phyloP scores from a whole-genome alignment of 2,113 vertebrate genomes.

The Misgurnus mizolepis region DNA sequence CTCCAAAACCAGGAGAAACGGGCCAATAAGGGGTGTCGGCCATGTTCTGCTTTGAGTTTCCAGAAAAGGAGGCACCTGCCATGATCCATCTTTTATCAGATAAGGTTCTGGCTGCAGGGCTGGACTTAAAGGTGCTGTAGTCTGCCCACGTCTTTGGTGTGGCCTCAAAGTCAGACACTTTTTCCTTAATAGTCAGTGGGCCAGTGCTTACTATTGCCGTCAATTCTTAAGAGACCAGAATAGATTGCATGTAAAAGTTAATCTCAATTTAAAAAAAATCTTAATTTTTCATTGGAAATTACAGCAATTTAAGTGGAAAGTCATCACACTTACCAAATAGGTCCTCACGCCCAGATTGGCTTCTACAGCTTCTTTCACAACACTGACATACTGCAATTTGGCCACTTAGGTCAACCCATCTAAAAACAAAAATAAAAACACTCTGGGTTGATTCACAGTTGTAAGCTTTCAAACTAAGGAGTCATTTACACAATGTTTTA shows the following conservation, averaged over 20 bases:
- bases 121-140: neutral
- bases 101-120: neutral
- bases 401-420: slow-evolving; percentile 67
- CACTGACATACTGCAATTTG: slow-evolving; percentile 60
- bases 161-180: neutral
- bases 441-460: too few species aligned
- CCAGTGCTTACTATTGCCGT: slow-evolving; percentile 56
- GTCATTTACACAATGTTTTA: too few species aligned
- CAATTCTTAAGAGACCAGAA: slow-evolving; percentile 47
- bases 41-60: neutral
- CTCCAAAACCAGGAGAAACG: neutral
- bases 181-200: slow-evolving; percentile 54
- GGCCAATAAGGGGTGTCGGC: neutral
- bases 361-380: slow-evolving; percentile 65
- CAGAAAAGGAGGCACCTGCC: slow-evolving; percentile 30
- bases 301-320: neutral
- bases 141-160: neutral
- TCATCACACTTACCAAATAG: slow-evolving; percentile 47
- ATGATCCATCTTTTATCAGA: neutral
- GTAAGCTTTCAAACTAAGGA: too few species aligned
- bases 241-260: neutral
- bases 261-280: neutral
- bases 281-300: neutral
- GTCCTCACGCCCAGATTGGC: slow-evolving; percentile 15
- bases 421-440: slow-evolving; percentile 7